A percentile compares a stretch with the other conserved stretches of the same genome.
Conservation (phyloP, 2,888 invertebrate genomes). For the Caenorhabditis sp. region DNA sequence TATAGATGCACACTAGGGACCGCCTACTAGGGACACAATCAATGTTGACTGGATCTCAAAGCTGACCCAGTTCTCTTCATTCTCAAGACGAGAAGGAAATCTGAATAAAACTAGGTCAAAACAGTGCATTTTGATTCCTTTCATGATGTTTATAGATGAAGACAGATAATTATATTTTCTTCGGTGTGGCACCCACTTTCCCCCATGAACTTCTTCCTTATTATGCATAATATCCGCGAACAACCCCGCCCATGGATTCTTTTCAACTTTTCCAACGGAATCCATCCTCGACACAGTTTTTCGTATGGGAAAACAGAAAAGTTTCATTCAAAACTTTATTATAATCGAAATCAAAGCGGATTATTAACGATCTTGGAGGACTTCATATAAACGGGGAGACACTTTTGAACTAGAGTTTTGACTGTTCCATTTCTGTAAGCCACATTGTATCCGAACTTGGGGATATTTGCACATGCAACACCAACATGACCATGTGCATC, state of each 20-base stretch:
- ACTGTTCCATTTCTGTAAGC: constrained; percentile 58
- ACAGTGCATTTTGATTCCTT: too few species aligned
- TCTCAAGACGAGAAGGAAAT: too few species aligned
- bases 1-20: too few species aligned
- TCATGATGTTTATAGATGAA: too few species aligned
- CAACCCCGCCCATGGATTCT: constrained; percentile 28
- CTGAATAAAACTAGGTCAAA: too few species aligned
- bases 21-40: too few species aligned
- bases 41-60: too few species aligned
- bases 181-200: constrained; percentile 57
- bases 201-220: constrained; percentile 49
- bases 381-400: constrained; percentile 2
- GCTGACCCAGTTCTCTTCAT: too few species aligned
- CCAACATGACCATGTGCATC: constrained; percentile 72
- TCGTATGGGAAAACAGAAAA: not conserved
- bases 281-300: constrained; percentile 37
- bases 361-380: not conserved
- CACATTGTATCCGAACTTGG: constrained; percentile 72
- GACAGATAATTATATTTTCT: constrained; percentile 49
- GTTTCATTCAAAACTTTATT: constrained; percentile 11
- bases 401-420: not conserved
- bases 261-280: constrained; percentile 1
- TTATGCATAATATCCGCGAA: constrained; percentile 56
- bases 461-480: constrained; percentile 79
- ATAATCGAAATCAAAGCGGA: constrained; percentile 36